These are phyloP conservation scores for Diarsia dahlii DNA, from an alignment of 2,888 invertebrate genomes.

Conservation along the genomic window DNA sequence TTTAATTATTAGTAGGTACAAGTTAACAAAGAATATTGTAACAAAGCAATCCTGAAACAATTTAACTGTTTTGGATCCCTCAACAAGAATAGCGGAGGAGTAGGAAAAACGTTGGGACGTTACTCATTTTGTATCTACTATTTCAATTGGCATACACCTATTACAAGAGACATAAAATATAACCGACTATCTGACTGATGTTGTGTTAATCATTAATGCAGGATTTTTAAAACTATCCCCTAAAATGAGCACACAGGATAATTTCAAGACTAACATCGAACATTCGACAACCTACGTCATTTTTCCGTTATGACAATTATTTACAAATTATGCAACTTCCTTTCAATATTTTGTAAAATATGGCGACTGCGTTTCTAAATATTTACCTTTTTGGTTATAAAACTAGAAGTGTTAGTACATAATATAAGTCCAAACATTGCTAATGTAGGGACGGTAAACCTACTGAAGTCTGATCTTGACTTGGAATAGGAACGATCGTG, in stretches of 20 bases:
- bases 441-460: neutral
- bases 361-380: constrained; percentile 36
- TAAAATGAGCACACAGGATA: too few relatives aligned
- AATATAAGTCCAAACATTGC: constrained; percentile 24
- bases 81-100: too few relatives aligned
- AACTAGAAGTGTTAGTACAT: constrained; percentile 27
- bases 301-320: neutral
- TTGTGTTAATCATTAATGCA: too few relatives aligned
- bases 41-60: constrained; percentile 22
- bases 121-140: too few relatives aligned
- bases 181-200: too few relatives aligned
- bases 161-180: too few relatives aligned
- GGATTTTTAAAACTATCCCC: too few relatives aligned
- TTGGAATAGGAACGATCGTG: neutral
- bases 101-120: too few relatives aligned
- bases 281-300: neutral
- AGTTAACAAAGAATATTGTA: constrained; percentile 27
- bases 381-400: constrained; percentile 42
- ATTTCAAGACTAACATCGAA: neutral
- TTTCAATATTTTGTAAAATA: constrained; percentile 28
- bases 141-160: too few relatives aligned
- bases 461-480: neutral
- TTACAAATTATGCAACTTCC: constrained; percentile 22
- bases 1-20: constrained; percentile 16
- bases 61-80: too few relatives aligned